Evolutionary conservation across 2,797 vertebrate species (phyloP).

Genomic region (Pseudomugil tenellus): DNA sequence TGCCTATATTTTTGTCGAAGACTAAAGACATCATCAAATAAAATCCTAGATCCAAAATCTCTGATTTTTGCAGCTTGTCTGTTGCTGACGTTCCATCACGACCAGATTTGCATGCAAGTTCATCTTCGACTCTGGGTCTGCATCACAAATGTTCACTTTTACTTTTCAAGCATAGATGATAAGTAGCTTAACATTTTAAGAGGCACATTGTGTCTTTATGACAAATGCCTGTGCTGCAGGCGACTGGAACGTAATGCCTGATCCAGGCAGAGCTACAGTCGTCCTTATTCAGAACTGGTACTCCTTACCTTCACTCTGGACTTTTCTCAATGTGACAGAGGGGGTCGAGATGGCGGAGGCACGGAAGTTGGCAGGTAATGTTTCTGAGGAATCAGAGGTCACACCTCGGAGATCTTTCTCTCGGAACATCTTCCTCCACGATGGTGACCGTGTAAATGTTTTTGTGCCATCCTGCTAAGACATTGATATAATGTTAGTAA

Average conservation of each 20-base stretch:
- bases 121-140: neutral
- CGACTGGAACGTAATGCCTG: neutral
- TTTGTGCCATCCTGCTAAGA: slow-evolving; percentile 87
- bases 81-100: neutral
- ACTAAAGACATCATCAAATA: neutral
- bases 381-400: slow-evolving; percentile 92
- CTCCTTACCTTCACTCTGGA: slow-evolving; percentile 90
- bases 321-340: slow-evolving; percentile 90
- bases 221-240: slow-evolving; percentile 6
- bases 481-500: slow-evolving; percentile 22
- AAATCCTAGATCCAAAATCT: neutral
- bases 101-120: neutral
- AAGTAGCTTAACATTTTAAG: slow-evolving; percentile 5
- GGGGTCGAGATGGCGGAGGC: slow-evolving; percentile 91
- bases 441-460: slow-evolving; percentile 92
- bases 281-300: neutral
- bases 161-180: neutral
- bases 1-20: neutral
- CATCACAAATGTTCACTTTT: neutral
- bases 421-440: slow-evolving; percentile 94
- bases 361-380: slow-evolving; percentile 93
- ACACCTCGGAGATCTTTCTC: slow-evolving; percentile 93
- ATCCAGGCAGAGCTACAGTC: neutral
- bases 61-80: neutral
- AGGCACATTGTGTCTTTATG: neutral